phyloP scores from a whole-genome alignment of 2,113 vertebrate genomes.

The Boleophthalmus pectinirostris region DNA sequence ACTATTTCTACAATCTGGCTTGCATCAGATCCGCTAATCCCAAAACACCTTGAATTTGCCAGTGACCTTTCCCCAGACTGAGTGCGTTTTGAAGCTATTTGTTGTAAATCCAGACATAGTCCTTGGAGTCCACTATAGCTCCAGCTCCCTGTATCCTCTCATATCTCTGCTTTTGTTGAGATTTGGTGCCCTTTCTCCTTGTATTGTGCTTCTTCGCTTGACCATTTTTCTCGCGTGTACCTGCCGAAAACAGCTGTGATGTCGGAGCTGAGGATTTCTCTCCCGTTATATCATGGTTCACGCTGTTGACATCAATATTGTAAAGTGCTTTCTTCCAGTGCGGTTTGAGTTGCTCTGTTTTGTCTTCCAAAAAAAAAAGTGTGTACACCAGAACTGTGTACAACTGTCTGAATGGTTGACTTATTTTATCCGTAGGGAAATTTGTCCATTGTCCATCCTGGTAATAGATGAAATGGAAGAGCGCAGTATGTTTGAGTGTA shows the following conservation, averaged over 20 bases:
- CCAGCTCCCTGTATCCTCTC: neutral
- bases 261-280: neutral
- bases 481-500: too few species aligned
- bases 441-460: too few species aligned
- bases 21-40: neutral
- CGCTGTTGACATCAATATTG: constrained; percentile 49
- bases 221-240: neutral
- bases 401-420: neutral
- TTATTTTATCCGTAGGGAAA: too few species aligned
- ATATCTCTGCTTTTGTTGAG: neutral
- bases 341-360: constrained; percentile 24
- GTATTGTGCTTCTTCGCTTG: neutral
- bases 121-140: neutral
- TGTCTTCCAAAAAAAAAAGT: neutral
- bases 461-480: too few species aligned
- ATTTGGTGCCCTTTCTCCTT: neutral
- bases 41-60: neutral
- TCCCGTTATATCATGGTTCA: constrained; percentile 16
- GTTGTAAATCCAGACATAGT: neutral
- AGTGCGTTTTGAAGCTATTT: neutral
- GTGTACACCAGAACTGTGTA: neutral
- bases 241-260: constrained; percentile 6
- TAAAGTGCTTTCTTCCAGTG: constrained; percentile 12
- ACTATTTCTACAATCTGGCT: neutral
- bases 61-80: constrained; percentile 6